Evolutionary conservation across 2,113 vertebrate species (phyloP).

Genomic region (Crotophaga sulcirostris): DNA sequence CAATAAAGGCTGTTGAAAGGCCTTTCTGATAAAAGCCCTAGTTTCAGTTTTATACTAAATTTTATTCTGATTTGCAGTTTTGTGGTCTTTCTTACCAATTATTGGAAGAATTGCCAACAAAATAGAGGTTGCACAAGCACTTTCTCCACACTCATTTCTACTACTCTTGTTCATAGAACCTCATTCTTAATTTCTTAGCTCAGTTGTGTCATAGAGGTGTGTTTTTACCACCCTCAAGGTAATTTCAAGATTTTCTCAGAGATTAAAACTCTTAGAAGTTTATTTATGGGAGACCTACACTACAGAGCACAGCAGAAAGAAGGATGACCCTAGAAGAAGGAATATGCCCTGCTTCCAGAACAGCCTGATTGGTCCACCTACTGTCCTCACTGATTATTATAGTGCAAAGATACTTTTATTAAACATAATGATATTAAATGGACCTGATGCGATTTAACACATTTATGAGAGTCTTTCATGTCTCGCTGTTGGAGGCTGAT

Average conservation of each 20-base stretch:
- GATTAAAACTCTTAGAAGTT: slow-evolving; percentile 12
- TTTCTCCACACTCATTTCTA: not conserved
- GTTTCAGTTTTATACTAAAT: not conserved
- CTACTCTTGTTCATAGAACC: not conserved
- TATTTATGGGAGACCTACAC: not conserved
- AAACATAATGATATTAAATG: slow-evolving; percentile 64
- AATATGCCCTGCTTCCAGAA: slow-evolving; percentile 21
- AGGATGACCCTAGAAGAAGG: not conserved
- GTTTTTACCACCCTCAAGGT: not conserved
- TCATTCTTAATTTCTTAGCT: not conserved
- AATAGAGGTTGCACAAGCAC: not conserved
- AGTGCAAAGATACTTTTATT: slow-evolving; percentile 56
- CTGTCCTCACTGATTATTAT: slow-evolving; percentile 32
- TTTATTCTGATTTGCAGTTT: not conserved
- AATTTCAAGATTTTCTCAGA: slow-evolving; percentile 48
- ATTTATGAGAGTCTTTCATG: slow-evolving; percentile 66
- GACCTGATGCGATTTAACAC: slow-evolving; percentile 65
- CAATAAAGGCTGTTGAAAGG: not conserved
- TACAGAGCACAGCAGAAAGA: not conserved
- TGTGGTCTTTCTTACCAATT: not conserved
- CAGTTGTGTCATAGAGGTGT: not conserved
- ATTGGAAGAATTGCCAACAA: not conserved
- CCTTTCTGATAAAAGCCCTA: not conserved
- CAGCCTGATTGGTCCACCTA: slow-evolving; percentile 41
- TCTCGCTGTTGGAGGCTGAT: slow-evolving; percentile 43